Evolutionary conservation across 2,113 vertebrate species (phyloP), one percentile per base, ranked within the genome.

Genomic region (Arothron firmamentum): DNA sequence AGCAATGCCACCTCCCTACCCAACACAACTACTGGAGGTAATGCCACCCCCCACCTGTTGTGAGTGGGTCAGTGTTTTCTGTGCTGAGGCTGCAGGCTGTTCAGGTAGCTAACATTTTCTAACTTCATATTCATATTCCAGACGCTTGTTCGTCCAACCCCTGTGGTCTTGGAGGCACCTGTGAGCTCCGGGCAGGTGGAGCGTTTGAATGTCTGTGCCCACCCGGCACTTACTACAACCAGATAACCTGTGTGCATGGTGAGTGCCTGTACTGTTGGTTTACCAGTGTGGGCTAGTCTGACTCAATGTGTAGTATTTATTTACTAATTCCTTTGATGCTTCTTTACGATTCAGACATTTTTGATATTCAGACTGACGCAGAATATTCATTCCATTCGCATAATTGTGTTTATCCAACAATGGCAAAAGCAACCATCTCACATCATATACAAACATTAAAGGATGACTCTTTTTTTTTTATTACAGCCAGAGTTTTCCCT

Each of bases 401-500:
- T 28, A 28, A 28, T 7, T 28, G 25, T 28, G 14, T 43, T 15
- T 2, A 43, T 49, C 47, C 20, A 20, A n/a, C 47, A 23, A 12
- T 11, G n/a, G 20, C 2, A 11, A 19, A 21, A 14, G 19, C 8
- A 20, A 50, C 5, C 20, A 6, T 23, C 21, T 15, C 4, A 11
- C 12, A 23, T 7, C 14, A n/a, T 48, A n/a, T 48, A 17, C 15
- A 17, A 18, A n/a, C 17, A 18, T 48, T 18, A 19, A 48, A 17
- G 16, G 6, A 48, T 48, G 46, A 16, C 48, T 28, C 12, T 72
- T 60, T 79, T 38, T 72, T 60, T 79, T 0, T 14, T 43, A 0
- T 64, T 79, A 65, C 54, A 89, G 89, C 63, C 15, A 84, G 79
- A 57, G 74, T 83, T 38, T 89, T 87, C 51, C 82, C 82, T 52